A percentile compares a stretch with the other conserved stretches of the same genome.
phyloP scores from a whole-genome alignment of 2,113 vertebrate species.

The Sturnira hondurensis region DNA sequence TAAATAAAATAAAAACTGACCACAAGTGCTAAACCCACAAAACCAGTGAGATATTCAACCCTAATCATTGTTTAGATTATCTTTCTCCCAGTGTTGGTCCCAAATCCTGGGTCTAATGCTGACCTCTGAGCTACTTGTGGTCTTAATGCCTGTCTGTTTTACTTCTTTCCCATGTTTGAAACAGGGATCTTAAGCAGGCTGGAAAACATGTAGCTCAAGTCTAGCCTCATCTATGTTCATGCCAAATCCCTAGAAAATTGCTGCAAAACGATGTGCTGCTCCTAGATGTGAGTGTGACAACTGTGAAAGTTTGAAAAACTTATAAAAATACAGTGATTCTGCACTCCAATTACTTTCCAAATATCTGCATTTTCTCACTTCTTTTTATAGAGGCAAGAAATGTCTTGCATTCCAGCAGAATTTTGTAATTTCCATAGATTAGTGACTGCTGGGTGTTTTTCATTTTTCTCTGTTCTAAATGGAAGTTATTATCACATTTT shows the following conservation, averaged over 20 bases:
- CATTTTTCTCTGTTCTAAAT: neutral
- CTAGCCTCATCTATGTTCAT: neutral
- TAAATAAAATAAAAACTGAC: constrained; percentile 19
- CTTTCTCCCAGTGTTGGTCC: neutral
- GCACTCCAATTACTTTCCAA: neutral
- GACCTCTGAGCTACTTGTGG: neutral
- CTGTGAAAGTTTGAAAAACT: neutral
- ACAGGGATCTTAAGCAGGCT: neutral
- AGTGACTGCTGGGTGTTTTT: neutral
- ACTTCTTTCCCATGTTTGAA: neutral
- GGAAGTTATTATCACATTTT: neutral
- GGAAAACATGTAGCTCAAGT: neutral
- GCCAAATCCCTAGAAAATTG: neutral
- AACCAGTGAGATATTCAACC: neutral
- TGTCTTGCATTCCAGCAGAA: neutral
- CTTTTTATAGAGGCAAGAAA: neutral
- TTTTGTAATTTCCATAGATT: constrained; percentile 6
- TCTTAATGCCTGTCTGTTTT: neutral
- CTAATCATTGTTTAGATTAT: neutral
- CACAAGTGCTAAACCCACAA: neutral
- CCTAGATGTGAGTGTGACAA: neutral
- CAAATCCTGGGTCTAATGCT: neutral
- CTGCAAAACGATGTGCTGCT: neutral
- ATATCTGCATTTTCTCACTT: constrained; percentile 25
- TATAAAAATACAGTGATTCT: neutral